Evolutionary conservation across 1,140 invertebrate genomes (phyloP).

Genomic region (Papilio glaucus): DNA sequence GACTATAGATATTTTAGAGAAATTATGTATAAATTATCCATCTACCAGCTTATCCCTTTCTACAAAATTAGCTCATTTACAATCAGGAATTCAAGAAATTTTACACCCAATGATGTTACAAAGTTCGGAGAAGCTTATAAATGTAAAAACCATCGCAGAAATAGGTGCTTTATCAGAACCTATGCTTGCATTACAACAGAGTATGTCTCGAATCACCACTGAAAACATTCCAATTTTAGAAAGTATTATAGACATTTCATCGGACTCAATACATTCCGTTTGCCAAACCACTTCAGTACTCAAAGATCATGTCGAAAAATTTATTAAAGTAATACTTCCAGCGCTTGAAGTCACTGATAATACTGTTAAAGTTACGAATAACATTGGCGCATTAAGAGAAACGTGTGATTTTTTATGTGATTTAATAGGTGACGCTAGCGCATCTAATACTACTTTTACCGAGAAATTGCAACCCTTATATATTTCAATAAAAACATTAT

Average conservation of each 20-base stretch:
- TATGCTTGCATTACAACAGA: slow-evolving; percentile 71
- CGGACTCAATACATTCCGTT: slow-evolving; percentile 61
- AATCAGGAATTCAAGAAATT: slow-evolving; percentile 70
- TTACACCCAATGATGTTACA: slow-evolving; percentile 64
- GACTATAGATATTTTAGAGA: slow-evolving; percentile 63
- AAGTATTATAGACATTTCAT: slow-evolving; percentile 60
- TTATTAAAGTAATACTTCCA: slow-evolving; percentile 54
- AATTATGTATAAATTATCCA: slow-evolving; percentile 62
- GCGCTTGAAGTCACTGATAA: slow-evolving; percentile 55
- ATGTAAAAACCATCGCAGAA: slow-evolving; percentile 51
- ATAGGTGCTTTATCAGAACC: slow-evolving; percentile 73
- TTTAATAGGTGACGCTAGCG: slow-evolving; percentile 42
- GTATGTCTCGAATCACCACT: slow-evolving; percentile 64
- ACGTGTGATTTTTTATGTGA: slow-evolving; percentile 56
- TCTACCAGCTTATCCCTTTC: slow-evolving; percentile 68
- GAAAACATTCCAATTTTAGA: slow-evolving; percentile 67
- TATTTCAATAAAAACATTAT: slow-evolving; percentile 39
- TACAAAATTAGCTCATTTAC: slow-evolving; percentile 64
- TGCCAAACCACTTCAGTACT: slow-evolving; percentile 56
- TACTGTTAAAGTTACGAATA: slow-evolving; percentile 58
- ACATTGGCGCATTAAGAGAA: slow-evolving; percentile 51
- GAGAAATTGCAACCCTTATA: slow-evolving; percentile 37
- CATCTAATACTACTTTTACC: slow-evolving; percentile 27
- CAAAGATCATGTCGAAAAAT: slow-evolving; percentile 62
- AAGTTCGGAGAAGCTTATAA: slow-evolving; percentile 50